Conservation (phyloP, 2,888 invertebrate species). For the Suillia variegata region DNA sequence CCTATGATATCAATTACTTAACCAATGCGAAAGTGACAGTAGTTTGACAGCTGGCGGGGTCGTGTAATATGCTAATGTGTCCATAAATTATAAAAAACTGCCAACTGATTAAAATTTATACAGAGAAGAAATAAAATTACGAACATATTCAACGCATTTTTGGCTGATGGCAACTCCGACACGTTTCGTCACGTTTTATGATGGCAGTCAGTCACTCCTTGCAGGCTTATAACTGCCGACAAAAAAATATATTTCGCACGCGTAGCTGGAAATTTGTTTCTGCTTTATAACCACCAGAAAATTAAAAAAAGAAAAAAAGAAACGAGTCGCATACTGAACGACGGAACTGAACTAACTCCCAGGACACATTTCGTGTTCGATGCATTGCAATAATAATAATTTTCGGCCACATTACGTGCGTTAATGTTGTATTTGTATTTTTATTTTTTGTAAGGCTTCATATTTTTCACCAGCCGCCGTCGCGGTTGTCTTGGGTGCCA, state of each 20-base stretch:
- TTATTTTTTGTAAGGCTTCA: too few relatives aligned
- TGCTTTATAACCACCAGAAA: background rate
- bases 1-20: slow-evolving; percentile 9
- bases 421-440: slow-evolving; percentile 16
- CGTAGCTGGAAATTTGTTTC: background rate
- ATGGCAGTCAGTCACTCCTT: slow-evolving; percentile 20
- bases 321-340: too few relatives aligned
- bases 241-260: background rate
- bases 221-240: background rate
- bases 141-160: background rate
- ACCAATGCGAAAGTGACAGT: slow-evolving; percentile 4
- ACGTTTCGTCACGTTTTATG: slow-evolving; percentile 29
- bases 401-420: slow-evolving; percentile 32
- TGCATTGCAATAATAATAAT: slow-evolving; percentile 28
- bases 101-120: too few relatives aligned
- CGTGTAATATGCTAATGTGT: background rate
- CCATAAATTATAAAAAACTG: too few relatives aligned
- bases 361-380: slow-evolving; percentile 14
- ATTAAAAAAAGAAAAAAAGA: background rate
- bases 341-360: background rate
- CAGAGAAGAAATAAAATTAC: background rate
- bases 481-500: background rate
- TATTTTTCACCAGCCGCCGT: background rate
- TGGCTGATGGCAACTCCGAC: slow-evolving; percentile 11
- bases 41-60: slow-evolving; percentile 7